A percentile compares a stretch with the other conserved stretches of the same genome.
These are phyloP conservation scores for Villa cingulata DNA, from an alignment of 2,888 invertebrate genomes.

Conservation along the genomic window DNA sequence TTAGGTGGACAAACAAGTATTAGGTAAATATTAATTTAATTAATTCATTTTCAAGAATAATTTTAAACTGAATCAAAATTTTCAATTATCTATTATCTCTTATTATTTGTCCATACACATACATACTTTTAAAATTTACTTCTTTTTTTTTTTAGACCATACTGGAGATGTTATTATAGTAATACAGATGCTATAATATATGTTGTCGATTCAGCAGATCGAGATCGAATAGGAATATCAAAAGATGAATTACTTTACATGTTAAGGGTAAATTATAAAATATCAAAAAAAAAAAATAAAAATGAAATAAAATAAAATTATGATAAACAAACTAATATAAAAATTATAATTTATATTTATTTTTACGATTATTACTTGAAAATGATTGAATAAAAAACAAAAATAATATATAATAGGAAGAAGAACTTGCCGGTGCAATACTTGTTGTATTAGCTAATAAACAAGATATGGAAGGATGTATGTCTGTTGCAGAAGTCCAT, in stretches of 20 bases:
- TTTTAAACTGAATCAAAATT: no score
- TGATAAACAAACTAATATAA: not conserved
- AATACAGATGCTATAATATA: constrained; percentile 99
- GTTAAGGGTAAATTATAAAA: constrained; percentile 60
- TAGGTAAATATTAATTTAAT: constrained; percentile 60
- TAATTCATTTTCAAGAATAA: no score
- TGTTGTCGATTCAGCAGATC: constrained; percentile 97
- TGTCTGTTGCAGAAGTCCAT: constrained; percentile 93
- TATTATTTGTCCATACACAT: no score
- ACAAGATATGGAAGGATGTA: constrained; percentile 96
- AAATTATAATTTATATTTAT: not conserved
- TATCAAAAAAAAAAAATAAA: no score
- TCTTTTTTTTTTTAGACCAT: constrained; percentile 53
- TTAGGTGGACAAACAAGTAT: constrained; percentile 98
- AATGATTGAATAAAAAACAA: no score
- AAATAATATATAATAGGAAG: no score
- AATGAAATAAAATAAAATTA: no score
- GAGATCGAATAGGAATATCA: constrained; percentile 96
- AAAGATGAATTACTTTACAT: constrained; percentile 96
- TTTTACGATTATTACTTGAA: no score
- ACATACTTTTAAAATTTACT: no score
- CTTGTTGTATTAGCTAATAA: constrained; percentile 96
- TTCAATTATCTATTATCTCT: no score
- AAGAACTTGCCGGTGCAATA: constrained; percentile 90
- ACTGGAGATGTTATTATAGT: constrained; percentile 99